These are phyloP conservation scores for Margaritifera margaritifera DNA, from an alignment of 2,888 invertebrate species.

Conservation along the genomic window DNA sequence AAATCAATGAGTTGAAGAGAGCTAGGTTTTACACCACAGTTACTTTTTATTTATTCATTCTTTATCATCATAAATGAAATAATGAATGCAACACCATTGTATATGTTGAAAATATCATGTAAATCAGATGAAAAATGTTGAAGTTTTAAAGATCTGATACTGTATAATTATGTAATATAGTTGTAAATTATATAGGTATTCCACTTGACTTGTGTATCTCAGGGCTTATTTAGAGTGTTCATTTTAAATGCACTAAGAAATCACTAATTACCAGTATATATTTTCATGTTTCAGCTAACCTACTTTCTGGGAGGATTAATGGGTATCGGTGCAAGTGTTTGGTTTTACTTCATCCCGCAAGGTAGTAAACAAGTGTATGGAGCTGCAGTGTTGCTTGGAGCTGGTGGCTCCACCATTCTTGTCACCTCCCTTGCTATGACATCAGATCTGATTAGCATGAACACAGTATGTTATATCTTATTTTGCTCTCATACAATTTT, in stretches of 20 bases:
- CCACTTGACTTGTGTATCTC: not conserved
- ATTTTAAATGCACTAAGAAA: slow-evolving; percentile 1
- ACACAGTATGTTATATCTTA: slow-evolving; percentile 76
- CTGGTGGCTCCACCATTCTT: slow-evolving; percentile 88
- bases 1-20: no score
- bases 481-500: not conserved
- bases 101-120: no score
- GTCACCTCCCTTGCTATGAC: slow-evolving; percentile 91
- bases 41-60: no score
- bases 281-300: slow-evolving; percentile 74
- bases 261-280: not conserved
- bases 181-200: no score
- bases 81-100: no score
- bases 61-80: no score
- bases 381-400: slow-evolving; percentile 84
- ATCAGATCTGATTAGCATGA: slow-evolving; percentile 89
- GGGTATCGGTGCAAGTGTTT: slow-evolving; percentile 80
- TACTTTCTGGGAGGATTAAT: slow-evolving; percentile 82
- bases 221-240: not conserved
- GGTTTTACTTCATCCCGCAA: slow-evolving; percentile 77
- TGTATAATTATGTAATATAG: no score
- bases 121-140: no score
- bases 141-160: no score
- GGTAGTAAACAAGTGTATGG: slow-evolving; percentile 76
- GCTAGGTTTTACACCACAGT: no score